phyloP scores from a whole-genome alignment of 2,888 invertebrate species.

The Cerastis rubricosa region DNA sequence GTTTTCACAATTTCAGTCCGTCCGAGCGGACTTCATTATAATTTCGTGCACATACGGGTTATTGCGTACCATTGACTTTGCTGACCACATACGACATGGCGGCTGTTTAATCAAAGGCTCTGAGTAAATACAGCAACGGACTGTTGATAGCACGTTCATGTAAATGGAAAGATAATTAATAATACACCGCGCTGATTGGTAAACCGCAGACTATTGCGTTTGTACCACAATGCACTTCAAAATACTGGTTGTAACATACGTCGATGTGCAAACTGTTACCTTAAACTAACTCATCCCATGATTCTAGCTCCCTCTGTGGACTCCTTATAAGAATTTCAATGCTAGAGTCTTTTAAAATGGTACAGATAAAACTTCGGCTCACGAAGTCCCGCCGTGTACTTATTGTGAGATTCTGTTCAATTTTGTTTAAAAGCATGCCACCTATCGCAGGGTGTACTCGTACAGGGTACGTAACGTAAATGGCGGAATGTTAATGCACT shows the following conservation, averaged over 20 bases:
- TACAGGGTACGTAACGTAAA: background rate
- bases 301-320: background rate
- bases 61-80: background rate
- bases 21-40: background rate
- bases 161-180: background rate
- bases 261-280: background rate
- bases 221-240: background rate
- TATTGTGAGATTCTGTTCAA: background rate
- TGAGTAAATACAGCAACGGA: background rate
- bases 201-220: background rate
- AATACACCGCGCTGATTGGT: background rate
- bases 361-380: too few relatives aligned
- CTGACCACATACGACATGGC: background rate
- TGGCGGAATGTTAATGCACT: background rate
- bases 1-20: too few relatives aligned
- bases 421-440: background rate
- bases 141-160: too few relatives aligned
- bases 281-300: background rate
- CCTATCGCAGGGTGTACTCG: background rate
- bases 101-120: conserved; percentile 6
- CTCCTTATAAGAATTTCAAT: background rate
- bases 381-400: background rate
- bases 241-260: background rate
- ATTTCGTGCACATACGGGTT: background rate
- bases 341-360: background rate